Percentiles rank a stretch among this genome's conserved stretches.
Conservation (phyloP, 1,140 invertebrate species). For the Thaumatotibia leucotreta region DNA sequence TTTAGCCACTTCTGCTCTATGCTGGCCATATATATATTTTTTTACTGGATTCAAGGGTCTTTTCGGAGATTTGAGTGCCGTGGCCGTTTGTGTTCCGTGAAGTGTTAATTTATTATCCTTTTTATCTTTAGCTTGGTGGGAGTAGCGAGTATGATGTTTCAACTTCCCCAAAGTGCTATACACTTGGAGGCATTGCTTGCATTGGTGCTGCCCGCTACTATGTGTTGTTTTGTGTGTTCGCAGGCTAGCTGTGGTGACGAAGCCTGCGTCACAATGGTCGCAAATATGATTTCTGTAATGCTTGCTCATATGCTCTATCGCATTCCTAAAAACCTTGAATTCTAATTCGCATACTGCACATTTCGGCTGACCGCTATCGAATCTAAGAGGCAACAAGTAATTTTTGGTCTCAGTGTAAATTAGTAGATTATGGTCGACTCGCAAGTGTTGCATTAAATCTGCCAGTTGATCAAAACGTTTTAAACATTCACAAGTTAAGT, state of each 20-base stretch:
- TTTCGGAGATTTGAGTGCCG: background rate
- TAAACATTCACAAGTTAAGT: slow-evolving; percentile 32
- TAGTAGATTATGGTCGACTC: slow-evolving; percentile 13
- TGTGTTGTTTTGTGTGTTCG: slow-evolving; percentile 15
- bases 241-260: slow-evolving; percentile 24
- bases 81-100: background rate
- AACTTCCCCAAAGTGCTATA: slow-evolving; percentile 20
- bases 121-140: slow-evolving; percentile 14
- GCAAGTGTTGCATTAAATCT: slow-evolving; percentile 24
- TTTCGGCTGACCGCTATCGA: slow-evolving; percentile 15
- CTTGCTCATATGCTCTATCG: slow-evolving; percentile 48
- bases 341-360: slow-evolving; percentile 16
- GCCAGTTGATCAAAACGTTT: slow-evolving; percentile 20
- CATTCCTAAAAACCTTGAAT: slow-evolving; percentile 26
- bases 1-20: slow-evolving; percentile 15
- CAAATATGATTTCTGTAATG: slow-evolving; percentile 51
- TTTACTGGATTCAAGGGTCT: background rate
- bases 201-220: background rate
- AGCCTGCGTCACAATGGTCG: slow-evolving; percentile 41
- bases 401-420: slow-evolving; percentile 34
- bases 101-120: background rate
- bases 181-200: slow-evolving; percentile 24
- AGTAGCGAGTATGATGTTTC: slow-evolving; percentile 18
- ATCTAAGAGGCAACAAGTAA: slow-evolving; percentile 38
- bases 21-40: background rate